phyloP scores from a whole-genome alignment of 2,888 invertebrate genomes.

The Melikaiella ostensackeni region DNA sequence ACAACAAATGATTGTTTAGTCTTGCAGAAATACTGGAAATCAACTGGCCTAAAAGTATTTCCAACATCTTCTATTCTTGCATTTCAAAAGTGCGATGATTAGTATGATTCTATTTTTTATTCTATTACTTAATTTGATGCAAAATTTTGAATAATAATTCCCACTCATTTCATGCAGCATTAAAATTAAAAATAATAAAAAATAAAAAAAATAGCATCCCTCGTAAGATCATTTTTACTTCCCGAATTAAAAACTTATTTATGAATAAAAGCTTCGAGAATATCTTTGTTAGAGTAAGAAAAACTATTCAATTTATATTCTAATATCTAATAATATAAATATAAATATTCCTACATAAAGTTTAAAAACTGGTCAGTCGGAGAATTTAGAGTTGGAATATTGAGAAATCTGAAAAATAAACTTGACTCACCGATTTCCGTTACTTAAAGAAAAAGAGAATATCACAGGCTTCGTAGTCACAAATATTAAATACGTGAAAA shows the following conservation, averaged over 20 bases:
- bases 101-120: not conserved
- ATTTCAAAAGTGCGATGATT: not conserved
- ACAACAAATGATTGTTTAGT: not conserved
- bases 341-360: not conserved
- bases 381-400: not conserved
- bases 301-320: not conserved
- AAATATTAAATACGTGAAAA: slow-evolving; percentile 21
- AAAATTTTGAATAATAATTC: not conserved
- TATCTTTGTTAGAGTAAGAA: not conserved
- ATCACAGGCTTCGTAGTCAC: slow-evolving; percentile 24
- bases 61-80: not conserved
- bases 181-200: not conserved
- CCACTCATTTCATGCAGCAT: not conserved
- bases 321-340: not conserved
- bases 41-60: not conserved
- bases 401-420: slow-evolving; percentile 12
- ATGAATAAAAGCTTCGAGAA: not conserved
- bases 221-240: not conserved
- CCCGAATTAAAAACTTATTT: not conserved
- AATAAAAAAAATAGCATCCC: not conserved
- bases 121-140: not conserved
- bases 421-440: not conserved
- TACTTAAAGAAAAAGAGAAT: slow-evolving; percentile 16
- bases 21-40: not conserved
- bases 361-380: not conserved